Evolutionary conservation across 2,888 invertebrate species (phyloP).

Genomic region (Alentia gelatinosa): DNA sequence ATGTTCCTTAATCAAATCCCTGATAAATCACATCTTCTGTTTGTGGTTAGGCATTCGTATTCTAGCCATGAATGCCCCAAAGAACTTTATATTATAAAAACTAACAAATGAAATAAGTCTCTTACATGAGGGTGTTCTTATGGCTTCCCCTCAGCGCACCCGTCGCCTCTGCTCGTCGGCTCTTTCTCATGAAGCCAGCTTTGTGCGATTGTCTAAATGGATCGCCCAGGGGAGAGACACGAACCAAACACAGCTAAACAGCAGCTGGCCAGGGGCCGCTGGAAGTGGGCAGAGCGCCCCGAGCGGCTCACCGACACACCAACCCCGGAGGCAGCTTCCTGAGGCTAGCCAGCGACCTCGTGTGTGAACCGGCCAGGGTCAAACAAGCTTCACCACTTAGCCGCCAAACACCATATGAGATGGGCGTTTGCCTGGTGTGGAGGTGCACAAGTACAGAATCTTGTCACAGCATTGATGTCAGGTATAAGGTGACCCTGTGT

Average conservation of each 20-base stretch:
- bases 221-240: not conserved
- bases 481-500: not conserved
- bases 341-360: not conserved
- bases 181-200: not conserved
- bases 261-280: not conserved
- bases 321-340: not conserved
- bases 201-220: not conserved
- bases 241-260: not conserved
- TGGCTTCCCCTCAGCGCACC: not conserved
- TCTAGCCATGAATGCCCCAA: too few relatives aligned
- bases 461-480: not conserved
- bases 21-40: too few relatives aligned
- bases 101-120: too few relatives aligned
- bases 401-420: not conserved
- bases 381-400: not conserved
- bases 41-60: too few relatives aligned
- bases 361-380: not conserved
- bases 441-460: not conserved
- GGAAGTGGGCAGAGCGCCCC: not conserved
- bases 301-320: not conserved
- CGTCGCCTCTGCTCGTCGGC: not conserved
- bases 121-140: too few relatives aligned
- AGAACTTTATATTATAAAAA: too few relatives aligned
- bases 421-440: not conserved
- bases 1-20: too few relatives aligned